These are phyloP conservation scores for Anolis sagrei DNA, from an alignment of 2,113 vertebrate genomes.

Conservation along the genomic window DNA sequence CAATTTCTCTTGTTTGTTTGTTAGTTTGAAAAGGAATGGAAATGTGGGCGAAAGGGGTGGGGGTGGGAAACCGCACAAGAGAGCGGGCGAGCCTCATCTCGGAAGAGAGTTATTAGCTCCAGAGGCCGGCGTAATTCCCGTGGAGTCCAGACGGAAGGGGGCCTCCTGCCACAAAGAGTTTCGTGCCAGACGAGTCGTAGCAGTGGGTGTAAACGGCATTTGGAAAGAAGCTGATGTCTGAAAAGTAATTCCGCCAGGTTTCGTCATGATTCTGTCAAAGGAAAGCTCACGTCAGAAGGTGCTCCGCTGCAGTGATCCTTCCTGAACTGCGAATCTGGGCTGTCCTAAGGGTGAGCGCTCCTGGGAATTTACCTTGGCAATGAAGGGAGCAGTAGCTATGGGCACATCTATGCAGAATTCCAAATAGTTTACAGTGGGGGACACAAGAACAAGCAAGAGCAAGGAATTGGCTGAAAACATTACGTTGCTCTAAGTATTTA, in stretches of 20 bases:
- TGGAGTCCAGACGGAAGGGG: slow-evolving; percentile 97
- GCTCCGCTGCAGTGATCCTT: background rate
- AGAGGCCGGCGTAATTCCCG: slow-evolving; percentile 96
- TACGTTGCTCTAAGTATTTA: background rate
- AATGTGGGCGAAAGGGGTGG: slow-evolving; percentile 5
- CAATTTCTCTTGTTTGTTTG: slow-evolving; percentile 56
- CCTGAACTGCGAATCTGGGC: background rate
- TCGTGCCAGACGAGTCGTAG: slow-evolving; percentile 96
- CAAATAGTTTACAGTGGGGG: background rate
- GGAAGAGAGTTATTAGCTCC: slow-evolving; percentile 86
- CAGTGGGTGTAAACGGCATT: slow-evolving; percentile 99
- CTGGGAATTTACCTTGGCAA: background rate
- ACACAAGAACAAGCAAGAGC: no score
- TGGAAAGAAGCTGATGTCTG: slow-evolving; percentile 95
- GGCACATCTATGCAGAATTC: background rate
- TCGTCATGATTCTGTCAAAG: slow-evolving; percentile 92
- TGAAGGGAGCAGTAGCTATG: background rate
- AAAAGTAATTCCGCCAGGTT: slow-evolving; percentile 99
- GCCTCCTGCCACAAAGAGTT: slow-evolving; percentile 97
- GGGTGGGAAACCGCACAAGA: slow-evolving; percentile 68
- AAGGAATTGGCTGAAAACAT: background rate
- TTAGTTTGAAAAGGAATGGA: slow-evolving; percentile 43
- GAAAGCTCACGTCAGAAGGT: slow-evolving; percentile 51
- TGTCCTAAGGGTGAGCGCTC: background rate
- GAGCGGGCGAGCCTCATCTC: slow-evolving; percentile 67